Percentiles rank a stretch among this genome's conserved stretches.
Evolutionary conservation across 2,113 vertebrate species (phyloP).

Genomic region (Macquaria ambigua): DNA sequence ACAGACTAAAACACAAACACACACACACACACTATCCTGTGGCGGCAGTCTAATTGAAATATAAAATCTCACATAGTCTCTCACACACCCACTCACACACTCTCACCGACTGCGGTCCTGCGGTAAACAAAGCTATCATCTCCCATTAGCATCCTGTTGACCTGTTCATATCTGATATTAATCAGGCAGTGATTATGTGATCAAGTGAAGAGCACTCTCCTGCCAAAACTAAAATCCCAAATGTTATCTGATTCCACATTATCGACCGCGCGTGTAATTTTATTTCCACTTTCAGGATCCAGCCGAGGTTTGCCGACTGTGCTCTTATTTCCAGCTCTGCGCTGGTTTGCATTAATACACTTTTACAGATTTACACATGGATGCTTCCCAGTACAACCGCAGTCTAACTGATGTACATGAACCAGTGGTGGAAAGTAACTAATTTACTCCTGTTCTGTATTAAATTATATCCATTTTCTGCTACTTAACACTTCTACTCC

Average conservation of each 20-base stretch:
- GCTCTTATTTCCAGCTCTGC: not conserved
- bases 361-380: not conserved
- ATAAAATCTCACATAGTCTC: not conserved
- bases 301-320: not conserved
- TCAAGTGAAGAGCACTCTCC: constrained; percentile 42
- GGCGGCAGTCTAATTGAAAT: not conserved
- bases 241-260: not conserved
- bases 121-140: constrained; percentile 68
- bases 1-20: constrained; percentile 16
- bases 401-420: not conserved
- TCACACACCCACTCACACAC: constrained; percentile 8
- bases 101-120: not conserved
- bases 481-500: too few species aligned
- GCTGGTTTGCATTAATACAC: not conserved
- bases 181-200: constrained; percentile 68
- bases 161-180: constrained; percentile 61
- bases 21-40: not conserved
- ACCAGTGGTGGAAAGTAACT: too few species aligned
- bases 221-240: not conserved
- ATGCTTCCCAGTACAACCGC: not conserved
- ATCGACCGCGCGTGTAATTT: not conserved
- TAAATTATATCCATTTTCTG: too few species aligned
- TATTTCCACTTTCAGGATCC: not conserved
- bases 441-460: too few species aligned
- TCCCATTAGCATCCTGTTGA: constrained; percentile 70